Evolutionary conservation across 2,797 vertebrate genomes (phyloP).

Genomic region (Macrochelys suwanniensis): DNA sequence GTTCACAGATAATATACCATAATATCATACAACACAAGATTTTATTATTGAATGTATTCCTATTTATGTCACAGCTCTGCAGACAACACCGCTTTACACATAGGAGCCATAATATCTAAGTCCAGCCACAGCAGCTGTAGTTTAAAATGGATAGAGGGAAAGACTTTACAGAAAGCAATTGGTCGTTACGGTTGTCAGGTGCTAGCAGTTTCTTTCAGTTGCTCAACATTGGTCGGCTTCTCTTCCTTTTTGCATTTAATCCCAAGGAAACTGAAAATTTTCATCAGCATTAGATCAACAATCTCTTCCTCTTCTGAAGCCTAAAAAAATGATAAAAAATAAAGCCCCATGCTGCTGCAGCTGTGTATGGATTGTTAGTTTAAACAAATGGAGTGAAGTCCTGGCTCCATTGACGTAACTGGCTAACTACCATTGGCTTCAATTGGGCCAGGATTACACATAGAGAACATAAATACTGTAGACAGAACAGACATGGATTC

Average conservation of each 20-base stretch:
- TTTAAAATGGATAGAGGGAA: neutral
- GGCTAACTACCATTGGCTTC: neutral
- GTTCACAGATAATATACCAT: neutral
- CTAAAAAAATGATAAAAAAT: conserved; percentile 73
- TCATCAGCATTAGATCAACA: conserved; percentile 91
- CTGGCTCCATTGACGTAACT: neutral
- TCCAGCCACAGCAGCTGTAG: neutral
- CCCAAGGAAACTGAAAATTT: conserved; percentile 91
- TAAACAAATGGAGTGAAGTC: neutral
- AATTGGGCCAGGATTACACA: neutral
- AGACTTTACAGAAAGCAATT: neutral
- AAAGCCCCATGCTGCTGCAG: rapidly evolving
- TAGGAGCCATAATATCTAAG: neutral
- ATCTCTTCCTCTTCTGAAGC: conserved; percentile 95
- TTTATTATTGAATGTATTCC: neutral
- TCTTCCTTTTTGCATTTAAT: conserved; percentile 86
- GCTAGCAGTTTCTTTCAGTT: neutral
- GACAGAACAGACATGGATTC: neutral
- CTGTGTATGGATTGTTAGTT: neutral
- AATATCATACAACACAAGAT: rapidly evolving
- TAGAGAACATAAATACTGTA: neutral
- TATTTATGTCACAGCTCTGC: rapidly evolving
- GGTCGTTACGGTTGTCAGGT: neutral
- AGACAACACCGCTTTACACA: rapidly evolving
- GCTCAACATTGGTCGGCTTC: neutral